Evolutionary conservation across 2,888 invertebrate genomes (phyloP).

Genomic region (Coelopa pilipes): DNA sequence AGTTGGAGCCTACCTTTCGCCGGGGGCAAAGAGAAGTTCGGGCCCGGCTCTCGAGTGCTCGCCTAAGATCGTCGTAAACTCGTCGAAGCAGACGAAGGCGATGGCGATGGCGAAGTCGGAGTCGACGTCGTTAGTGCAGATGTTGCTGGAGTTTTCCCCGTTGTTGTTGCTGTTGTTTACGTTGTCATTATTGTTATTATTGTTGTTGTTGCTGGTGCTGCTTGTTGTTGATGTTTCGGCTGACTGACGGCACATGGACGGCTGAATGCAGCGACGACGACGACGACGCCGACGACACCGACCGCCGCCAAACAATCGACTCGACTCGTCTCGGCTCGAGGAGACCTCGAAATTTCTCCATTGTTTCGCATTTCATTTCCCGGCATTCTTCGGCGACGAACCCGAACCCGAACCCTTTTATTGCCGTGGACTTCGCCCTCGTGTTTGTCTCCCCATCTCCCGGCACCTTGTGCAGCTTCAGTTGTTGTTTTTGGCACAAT

Average conservation of each 20-base stretch:
- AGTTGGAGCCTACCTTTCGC: too few species aligned
- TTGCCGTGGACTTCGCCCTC: background rate
- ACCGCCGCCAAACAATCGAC: background rate
- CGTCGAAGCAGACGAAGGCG: background rate
- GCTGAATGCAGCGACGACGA: background rate
- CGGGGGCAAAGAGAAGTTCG: too few species aligned
- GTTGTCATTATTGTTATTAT: background rate
- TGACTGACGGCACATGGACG: background rate
- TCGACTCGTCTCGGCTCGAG: background rate
- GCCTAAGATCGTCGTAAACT: too few species aligned
- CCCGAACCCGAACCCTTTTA: background rate
- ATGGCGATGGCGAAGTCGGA: background rate
- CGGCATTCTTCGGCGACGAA: background rate
- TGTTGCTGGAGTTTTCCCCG: background rate
- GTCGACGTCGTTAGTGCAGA: background rate
- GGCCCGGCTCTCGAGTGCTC: too few species aligned
- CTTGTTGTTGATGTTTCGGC: slow-evolving; percentile 10
- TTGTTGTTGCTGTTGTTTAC: background rate
- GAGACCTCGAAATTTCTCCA: slow-evolving; percentile 5
- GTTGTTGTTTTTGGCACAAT: background rate
- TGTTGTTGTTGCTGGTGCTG: background rate
- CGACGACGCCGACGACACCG: background rate
- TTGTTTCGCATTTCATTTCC: slow-evolving; percentile 9
- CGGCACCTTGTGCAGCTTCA: background rate
- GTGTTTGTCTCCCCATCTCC: background rate